Base-by-base conservation (phyloP, 2,113 vertebrate species). In the Clupea harengus region DNA sequence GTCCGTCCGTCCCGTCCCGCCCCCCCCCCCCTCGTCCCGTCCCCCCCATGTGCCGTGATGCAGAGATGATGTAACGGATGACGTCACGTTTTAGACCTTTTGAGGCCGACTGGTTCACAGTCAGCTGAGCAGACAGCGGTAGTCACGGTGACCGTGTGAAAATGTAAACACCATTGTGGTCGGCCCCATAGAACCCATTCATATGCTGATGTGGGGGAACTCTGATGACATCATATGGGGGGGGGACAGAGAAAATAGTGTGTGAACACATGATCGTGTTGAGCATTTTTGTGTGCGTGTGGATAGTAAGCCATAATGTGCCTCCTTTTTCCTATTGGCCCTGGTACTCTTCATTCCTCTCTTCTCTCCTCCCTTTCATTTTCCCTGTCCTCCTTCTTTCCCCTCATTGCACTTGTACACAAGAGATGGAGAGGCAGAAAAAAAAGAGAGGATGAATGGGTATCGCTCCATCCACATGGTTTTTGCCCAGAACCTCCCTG, bases 91-190 rank as follows among this genome's bases (percentile, higher is more conserved):
- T 83, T 82, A 25, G 28, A 28, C n/a, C 46, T 54, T 57, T 85
- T 18, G 75, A 85, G 49, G 49, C 45, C 67, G 32, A 46, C 15
- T 57, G 20, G n/a, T 81, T 85, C 49, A 78, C 50, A 13, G 18
- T 81, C 7, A 44, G 22, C 3, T 44, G 32, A 60, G 39, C 20
- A 44, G 13, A 78, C 72, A 78, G 72, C 18, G 72, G 72, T 78
- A 39, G 50, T 52, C 49, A 45, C 49, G 44, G 49, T 50, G 83
- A 80, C 44, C 78, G 67, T 50, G 47, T 47, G 39, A 22, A 78
- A 64, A 84, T 11, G 83, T 78, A 75, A 83, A 86, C 64, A 82
- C 25, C 45, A 64, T 28, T 84, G 64, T 84, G 10, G 45, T 64
- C 45, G 72, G 46, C 28, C 32, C 39, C 5, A 22, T 28, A 52